Evolutionary conservation across 2,797 vertebrate species (phyloP).

Genomic region (Leptodactylus fallax): DNA sequence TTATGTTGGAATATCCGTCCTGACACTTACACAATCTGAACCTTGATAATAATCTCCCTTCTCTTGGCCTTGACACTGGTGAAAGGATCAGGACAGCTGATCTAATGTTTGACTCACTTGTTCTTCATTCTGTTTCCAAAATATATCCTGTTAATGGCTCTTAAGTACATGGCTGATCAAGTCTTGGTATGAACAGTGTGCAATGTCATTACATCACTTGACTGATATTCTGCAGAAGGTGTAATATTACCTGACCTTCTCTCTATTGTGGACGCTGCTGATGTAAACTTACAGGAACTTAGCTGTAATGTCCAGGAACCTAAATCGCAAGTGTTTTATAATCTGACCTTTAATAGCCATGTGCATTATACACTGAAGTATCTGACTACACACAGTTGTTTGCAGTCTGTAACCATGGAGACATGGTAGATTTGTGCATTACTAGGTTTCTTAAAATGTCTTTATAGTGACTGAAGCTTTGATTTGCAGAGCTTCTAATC

Average conservation of each 20-base stretch:
- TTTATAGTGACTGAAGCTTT: too few relatives aligned
- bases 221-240: not conserved
- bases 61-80: not conserved
- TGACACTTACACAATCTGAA: not conserved
- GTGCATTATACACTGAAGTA: not conserved
- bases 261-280: not conserved
- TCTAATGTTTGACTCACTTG: conserved; percentile 14
- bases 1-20: not conserved
- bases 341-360: not conserved
- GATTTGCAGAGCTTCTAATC: too few relatives aligned
- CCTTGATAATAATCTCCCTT: not conserved
- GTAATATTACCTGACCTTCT: not conserved
- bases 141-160: conserved; percentile 6
- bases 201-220: not conserved
- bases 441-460: too few relatives aligned
- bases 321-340: not conserved
- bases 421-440: too few relatives aligned
- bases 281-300: not conserved
- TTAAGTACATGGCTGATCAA: not conserved
- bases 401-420: too few relatives aligned
- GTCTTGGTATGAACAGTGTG: not conserved
- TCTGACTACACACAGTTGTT: too few relatives aligned
- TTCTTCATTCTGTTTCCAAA: not conserved
- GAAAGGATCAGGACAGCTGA: conserved; percentile 9
- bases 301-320: not conserved